Conservation (phyloP, 2,888 invertebrate genomes). For the Drosophila parthenogenetica region DNA sequence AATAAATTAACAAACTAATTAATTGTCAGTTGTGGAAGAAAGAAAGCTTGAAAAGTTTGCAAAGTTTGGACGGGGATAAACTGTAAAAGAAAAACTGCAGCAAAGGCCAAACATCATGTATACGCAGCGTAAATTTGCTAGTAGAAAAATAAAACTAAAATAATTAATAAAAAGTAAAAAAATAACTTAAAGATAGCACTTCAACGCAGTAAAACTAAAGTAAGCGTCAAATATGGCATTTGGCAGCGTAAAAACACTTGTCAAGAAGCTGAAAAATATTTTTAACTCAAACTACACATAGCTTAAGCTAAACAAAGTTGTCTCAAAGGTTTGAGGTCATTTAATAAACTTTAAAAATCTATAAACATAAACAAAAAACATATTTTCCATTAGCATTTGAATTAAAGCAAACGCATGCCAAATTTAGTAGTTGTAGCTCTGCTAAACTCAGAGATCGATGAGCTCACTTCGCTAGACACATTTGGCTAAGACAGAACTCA, state of each 20-base stretch:
- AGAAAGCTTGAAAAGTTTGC: slow-evolving; percentile 3
- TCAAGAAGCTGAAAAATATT: no score
- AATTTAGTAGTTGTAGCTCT: slow-evolving; percentile 12
- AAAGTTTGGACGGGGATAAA: background rate
- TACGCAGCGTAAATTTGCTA: background rate
- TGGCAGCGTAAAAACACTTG: no score
- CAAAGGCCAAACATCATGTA: background rate
- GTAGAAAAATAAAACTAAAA: background rate
- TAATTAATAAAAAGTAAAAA: no score
- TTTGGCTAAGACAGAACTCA: background rate
- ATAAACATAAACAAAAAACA: background rate
- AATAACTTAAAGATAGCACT: no score
- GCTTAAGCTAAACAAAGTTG: background rate
- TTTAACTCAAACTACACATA: background rate
- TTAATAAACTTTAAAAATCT: background rate
- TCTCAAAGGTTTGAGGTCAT: background rate
- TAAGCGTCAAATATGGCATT: no score
- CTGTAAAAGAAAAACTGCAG: background rate
- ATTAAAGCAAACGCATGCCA: background rate
- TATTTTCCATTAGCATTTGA: background rate
- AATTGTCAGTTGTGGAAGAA: background rate
- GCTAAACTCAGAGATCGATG: background rate
- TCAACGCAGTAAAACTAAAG: no score
- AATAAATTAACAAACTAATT: slow-evolving; percentile 19
- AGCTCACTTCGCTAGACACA: slow-evolving; percentile 6